phyloP scores from a whole-genome alignment of 2,888 invertebrate species.

The Baccha elongata region DNA sequence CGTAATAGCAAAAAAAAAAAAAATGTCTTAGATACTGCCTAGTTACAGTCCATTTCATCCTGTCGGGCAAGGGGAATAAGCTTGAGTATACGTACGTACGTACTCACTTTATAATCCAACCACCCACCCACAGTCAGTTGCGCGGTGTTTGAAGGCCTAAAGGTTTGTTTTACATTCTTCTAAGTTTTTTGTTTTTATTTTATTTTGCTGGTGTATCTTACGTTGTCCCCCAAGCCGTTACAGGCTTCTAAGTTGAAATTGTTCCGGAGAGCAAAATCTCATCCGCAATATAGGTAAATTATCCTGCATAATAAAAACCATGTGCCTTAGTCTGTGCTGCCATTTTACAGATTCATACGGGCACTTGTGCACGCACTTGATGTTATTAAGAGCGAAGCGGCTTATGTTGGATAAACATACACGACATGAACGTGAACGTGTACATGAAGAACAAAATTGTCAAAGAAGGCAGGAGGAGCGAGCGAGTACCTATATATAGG shows the following conservation, averaged over 20 bases:
- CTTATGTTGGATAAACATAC: constrained; percentile 66
- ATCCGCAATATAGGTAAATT: constrained; percentile 72
- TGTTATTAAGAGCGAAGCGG: constrained; percentile 71
- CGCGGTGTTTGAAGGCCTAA: constrained; percentile 49
- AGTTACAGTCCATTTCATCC: constrained; percentile 62
- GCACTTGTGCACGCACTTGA: constrained; percentile 74
- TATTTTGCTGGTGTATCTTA: neutral
- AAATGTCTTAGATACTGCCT: constrained; percentile 53
- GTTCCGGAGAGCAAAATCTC: constrained; percentile 68
- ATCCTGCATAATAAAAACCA: constrained; percentile 58
- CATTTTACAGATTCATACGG: constrained; percentile 68
- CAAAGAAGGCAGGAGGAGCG: constrained; percentile 6
- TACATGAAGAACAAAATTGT: constrained; percentile 21
- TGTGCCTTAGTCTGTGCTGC: constrained; percentile 41
- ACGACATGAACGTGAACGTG: constrained; percentile 22
- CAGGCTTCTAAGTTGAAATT: constrained; percentile 41
- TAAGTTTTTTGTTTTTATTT: constrained; percentile 18
- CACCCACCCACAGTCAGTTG: constrained; percentile 53
- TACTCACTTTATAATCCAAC: constrained; percentile 26
- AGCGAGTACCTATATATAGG: neutral
- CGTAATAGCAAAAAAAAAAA: constrained; percentile 48
- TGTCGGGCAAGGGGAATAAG: neutral
- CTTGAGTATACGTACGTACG: neutral
- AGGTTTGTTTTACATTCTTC: constrained; percentile 54
- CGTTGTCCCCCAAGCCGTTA: constrained; percentile 20